A percentile compares a stretch with the other conserved stretches of the same genome.
Conservation (phyloP, 2,888 invertebrate species). For the Venusia cambrica region DNA sequence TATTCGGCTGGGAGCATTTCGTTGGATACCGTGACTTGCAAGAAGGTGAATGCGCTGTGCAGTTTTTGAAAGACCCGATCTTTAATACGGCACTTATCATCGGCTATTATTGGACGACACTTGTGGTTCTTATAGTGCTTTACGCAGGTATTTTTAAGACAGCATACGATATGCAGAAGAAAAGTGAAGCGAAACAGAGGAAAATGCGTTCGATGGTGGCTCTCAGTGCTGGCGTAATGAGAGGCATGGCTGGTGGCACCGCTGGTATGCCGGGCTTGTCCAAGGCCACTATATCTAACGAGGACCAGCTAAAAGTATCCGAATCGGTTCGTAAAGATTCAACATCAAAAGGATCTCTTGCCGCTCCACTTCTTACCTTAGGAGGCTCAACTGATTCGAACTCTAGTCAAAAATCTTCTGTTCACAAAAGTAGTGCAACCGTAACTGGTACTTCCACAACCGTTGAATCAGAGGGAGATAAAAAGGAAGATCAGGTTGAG, state of each 20-base stretch:
- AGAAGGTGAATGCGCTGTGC: constrained; percentile 96
- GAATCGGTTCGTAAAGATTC: constrained; percentile 65
- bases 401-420: constrained; percentile 82
- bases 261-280: constrained; percentile 93
- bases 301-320: constrained; percentile 84
- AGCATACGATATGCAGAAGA: constrained; percentile 98
- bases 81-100: constrained; percentile 98
- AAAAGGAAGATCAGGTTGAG: constrained; percentile 77
- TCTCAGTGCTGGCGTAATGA: constrained; percentile 93
- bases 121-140: constrained; percentile 95
- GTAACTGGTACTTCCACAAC: constrained; percentile 82
- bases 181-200: constrained; percentile 96
- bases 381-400: constrained; percentile 80
- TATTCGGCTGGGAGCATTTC: constrained; percentile 99
- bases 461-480: constrained; percentile 69
- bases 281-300: constrained; percentile 86
- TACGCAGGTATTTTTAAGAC: constrained; percentile 99
- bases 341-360: constrained; percentile 60
- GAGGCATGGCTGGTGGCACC: constrained; percentile 93
- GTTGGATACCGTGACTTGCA: constrained; percentile 93
- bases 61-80: constrained; percentile 97
- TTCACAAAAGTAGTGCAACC: constrained; percentile 80
- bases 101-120: constrained; percentile 98
- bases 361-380: constrained; percentile 62
- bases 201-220: constrained; percentile 98